A percentile compares a stretch with the other conserved stretches of the same genome.
phyloP scores from a whole-genome alignment of 2,797 vertebrate species.

The Vultur gryphus region DNA sequence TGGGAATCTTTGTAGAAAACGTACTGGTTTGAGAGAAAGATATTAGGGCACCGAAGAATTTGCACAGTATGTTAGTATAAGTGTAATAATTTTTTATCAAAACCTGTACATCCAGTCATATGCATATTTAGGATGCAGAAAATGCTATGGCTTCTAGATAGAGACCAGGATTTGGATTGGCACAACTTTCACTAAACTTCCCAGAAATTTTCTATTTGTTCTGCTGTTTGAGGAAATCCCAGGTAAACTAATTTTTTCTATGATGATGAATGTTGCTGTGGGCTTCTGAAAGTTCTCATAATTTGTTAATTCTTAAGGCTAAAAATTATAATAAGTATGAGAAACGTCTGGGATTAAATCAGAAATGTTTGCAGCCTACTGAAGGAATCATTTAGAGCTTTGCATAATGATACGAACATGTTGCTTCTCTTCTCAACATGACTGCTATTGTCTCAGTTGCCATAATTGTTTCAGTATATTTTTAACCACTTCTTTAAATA shows the following conservation, averaged over 20 bases:
- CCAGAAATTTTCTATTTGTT: neutral
- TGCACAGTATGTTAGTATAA: neutral
- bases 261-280: neutral
- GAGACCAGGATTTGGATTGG: neutral
- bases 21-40: neutral
- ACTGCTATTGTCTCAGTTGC: neutral
- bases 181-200: neutral
- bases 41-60: neutral
- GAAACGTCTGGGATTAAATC: neutral
- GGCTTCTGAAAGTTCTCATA: neutral
- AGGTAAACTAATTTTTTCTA: neutral
- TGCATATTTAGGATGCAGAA: neutral
- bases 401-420: neutral
- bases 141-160: neutral
- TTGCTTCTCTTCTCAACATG: conserved; percentile 6
- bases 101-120: neutral
- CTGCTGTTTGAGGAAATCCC: neutral
- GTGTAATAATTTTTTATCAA: neutral
- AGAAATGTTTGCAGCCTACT: neutral
- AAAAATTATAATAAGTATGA: neutral
- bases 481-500: neutral
- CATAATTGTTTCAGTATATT: neutral
- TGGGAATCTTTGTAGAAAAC: neutral
- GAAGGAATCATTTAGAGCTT: neutral
- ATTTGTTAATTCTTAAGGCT: neutral